Base-by-base conservation (phyloP, 2,888 invertebrate genomes). In the Harmothoe impar region DNA sequence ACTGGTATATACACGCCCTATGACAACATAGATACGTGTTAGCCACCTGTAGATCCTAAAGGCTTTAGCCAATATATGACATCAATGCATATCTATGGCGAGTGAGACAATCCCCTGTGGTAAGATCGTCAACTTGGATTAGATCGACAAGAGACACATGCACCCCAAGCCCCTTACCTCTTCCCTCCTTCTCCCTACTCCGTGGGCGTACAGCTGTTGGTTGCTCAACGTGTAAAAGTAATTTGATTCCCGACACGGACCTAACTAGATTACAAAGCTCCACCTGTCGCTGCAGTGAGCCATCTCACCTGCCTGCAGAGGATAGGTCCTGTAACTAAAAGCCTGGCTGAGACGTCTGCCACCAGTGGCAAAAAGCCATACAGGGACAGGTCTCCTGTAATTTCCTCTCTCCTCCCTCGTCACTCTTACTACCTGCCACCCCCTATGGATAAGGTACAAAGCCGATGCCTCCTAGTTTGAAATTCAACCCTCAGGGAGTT, bases 221-320 rank as follows among this genome's bases (percentile, higher is more conserved):
- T 29, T 25, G 29, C 72, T 7, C 72, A 15, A 29, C 31, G 29
- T 72, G 72, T 29, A n/a, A 72, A 72, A 72, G 25, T 15, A 72
- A 72, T 72, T 72, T 72, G 31, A 72, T 72, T 72, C 29, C 31
- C 72, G 72, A 72, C 72, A 72, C 29, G 15, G 29, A 72, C 29
- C 29, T 72, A 72, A 72, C 72, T 15, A 15, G 29, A 72, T 72
- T 72, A 72, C 72, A 72, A 72, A 72, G 72, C 72, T 0, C 29
- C 72, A 72, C 72, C 29, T 72, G 72, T 29, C 31, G 25, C 72
- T 29, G 29, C 72, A 25, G 29, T 25, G 72, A 72, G 62, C 25
- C 72, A 72, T 29, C 72, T 15, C 29, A 72, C 29, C 25, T 72
- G 25, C 72, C 72, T 72, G 29, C 72, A 29, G 72, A 29, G 72